Base-by-base conservation (phyloP, 2,797 vertebrate species). In the Xenops minutus region DNA sequence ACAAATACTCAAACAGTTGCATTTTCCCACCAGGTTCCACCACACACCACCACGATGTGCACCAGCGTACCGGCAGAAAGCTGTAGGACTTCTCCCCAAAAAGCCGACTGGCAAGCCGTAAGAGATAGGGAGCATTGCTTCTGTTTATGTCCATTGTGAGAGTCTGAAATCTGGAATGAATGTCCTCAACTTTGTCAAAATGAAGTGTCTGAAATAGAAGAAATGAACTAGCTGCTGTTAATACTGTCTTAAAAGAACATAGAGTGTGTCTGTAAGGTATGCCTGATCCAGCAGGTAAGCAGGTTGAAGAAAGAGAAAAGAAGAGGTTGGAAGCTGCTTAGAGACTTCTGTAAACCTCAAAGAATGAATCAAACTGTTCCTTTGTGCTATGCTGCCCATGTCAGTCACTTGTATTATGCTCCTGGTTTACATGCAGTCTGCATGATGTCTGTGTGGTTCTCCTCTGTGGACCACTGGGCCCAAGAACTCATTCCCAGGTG, bases 81-180 rank as follows among this genome's bases (percentile, higher is more conserved):
- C 89, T 93, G 72, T 97, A 98, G 3, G 98, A 98, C 41, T 98
- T 98, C 92, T 99, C 99, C 96, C 99, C 99, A 29, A 98, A 99
- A 10, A 99, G 97, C 27, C 98, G 98, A 73, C 98, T 99, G 88
- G 99, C 99, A 27, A 99, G 93, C 92, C 98, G 98, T 79, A 99
- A 97, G 74, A 98, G 97, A 85, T 98, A 99, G 4, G 98, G 97
- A 6, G 97, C 96, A 48, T 97, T 97, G 4, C 93, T 97, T 18
- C 98, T 98, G 97, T 98, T 99, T 94, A 99, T 98, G 18, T 98
- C 96, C 16, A 46, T 22, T 29, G 97, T 98, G 73, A 99, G 98
- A 5, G 83, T 63, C 90, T 98, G 97, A 87, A 99, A 99, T 43
- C 97, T 96, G 51, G 97, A 96, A 61, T 99, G 99, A 89, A 98